Evolutionary conservation across 2,888 invertebrate genomes (phyloP), one percentile per base, ranked within the genome.

Genomic region (Theretra japonica): DNA sequence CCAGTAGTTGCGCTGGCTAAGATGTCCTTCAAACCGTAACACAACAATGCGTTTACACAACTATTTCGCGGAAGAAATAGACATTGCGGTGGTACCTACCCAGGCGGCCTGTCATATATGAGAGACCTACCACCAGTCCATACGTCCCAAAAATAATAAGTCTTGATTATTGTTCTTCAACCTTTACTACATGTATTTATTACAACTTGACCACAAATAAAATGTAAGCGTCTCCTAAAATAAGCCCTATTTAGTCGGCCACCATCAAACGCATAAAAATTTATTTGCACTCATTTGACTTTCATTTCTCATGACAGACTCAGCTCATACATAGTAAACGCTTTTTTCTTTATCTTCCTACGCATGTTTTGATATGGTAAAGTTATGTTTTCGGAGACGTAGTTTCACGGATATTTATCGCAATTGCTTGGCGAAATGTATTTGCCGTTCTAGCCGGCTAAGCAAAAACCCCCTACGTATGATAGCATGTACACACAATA

Each of bases 221-320:
- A 48, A 41, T 65, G 41, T 25, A 65, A 21, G 23, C 15, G 4
- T 19, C 23, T 21, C 48, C 48, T 23, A 48, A 23, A 65, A 48
- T 23, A 65, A 23, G 41, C 65, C 65, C 3, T 48, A 48, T 82
- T 81, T 74, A 78, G 80, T 86, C 85, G 88, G 86, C 84, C 86
- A 78, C 86, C 89, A 88, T 88, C 85, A 89, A 90, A 89, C 81
- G 85, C 81, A 86, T 91, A 88, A 92, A 92, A 90, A 88, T 80
- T 81, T 90, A 90, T 88, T 88, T 88, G 79, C 70, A 75, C 86
- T 88, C 91, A 90, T 92, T 90, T 90, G 91, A 92, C 91, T 92
- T 92, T 91, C 90, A 90, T 89, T 83, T 80, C 80, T 76, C 79
- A 78, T 83, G 87, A 85, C 86, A 82, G 82, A 83, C 84, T 78